Base-by-base conservation (phyloP, 2,797 vertebrate genomes). In the Gadopsis marmoratus region DNA sequence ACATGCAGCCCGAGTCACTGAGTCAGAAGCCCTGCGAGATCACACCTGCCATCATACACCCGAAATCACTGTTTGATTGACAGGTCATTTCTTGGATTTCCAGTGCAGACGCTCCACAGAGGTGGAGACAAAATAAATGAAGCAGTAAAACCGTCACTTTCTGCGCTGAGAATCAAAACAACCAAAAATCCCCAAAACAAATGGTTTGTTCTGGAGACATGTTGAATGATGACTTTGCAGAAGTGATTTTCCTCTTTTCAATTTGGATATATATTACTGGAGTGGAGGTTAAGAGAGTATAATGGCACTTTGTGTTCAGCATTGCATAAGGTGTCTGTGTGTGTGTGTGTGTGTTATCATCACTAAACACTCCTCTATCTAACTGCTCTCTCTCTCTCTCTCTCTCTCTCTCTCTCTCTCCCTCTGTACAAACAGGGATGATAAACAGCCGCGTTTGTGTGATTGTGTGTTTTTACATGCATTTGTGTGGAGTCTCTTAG, bases 211-310 rank as follows among this genome's bases (percentile, higher is more conserved):
- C 7, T 1, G 16, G 12, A 61, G 61, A 78, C 53, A 16, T 10
- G 29, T 23, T 82, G 64, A 82, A 23, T 53, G 74, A 83, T 23
- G 71, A 79, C 66, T 67, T 54, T n/a, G 41, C 23, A 11, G 60
- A 31, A 35, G 43, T 23, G 35, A 53, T 54, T 79, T 58, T 53
- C n/a, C n/a, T 54, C 10, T 66, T 50, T 51, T 33, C 64, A 67
- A 71, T 71, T 26, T 48, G 45, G 48, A 75, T 9, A 54, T 56
- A 67, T 19, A 56, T 61, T 43, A 59, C 43, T 54, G 51, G 23
- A 71, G 31, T 55, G 51, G 75, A 64, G 71, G 66, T 81, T 71
- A 66, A 74, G 56, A 45, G 58, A 59, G 31, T 45, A 37, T 62
- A 37, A 64, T 69, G 54, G 65, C 41, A 60, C 37, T 65, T 47